Evolutionary conservation across 2,797 vertebrate species (phyloP).

Genomic region (Hapalemur alaotrensis): DNA sequence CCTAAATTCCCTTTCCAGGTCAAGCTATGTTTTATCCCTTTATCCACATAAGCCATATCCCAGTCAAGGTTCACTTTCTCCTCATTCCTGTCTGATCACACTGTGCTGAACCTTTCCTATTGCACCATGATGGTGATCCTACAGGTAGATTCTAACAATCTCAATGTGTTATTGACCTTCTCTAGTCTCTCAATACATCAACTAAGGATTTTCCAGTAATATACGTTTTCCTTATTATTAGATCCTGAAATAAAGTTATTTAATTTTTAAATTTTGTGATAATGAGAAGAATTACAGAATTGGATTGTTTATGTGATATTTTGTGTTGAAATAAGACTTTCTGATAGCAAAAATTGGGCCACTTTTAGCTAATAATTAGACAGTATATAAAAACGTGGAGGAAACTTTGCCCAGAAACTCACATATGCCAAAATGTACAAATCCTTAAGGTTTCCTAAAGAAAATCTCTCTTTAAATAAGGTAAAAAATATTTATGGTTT

Average conservation of each 20-base stretch:
- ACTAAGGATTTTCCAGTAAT: background rate
- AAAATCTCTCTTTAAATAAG: slow-evolving; percentile 65
- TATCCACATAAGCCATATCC: background rate
- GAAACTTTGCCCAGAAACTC: background rate
- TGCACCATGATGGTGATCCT: too few species aligned
- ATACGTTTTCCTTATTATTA: background rate
- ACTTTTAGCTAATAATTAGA: background rate
- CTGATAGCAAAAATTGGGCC: background rate
- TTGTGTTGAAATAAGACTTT: background rate
- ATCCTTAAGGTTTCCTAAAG: slow-evolving; percentile 39
- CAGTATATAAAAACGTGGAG: background rate
- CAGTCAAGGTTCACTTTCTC: rapidly evolving
- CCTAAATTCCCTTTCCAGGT: background rate
- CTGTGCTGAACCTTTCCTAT: rapidly evolving
- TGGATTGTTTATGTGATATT: background rate
- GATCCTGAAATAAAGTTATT: background rate
- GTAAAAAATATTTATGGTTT: background rate
- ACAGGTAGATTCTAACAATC: background rate
- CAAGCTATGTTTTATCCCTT: background rate
- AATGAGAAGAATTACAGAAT: background rate
- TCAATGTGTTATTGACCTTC: background rate
- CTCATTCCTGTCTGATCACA: rapidly evolving
- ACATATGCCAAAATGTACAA: background rate
- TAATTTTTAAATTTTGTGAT: background rate
- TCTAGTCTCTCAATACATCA: background rate